These are phyloP conservation scores for Azemiops feae DNA, from an alignment of 2,113 vertebrate genomes.

Conservation along the genomic window DNA sequence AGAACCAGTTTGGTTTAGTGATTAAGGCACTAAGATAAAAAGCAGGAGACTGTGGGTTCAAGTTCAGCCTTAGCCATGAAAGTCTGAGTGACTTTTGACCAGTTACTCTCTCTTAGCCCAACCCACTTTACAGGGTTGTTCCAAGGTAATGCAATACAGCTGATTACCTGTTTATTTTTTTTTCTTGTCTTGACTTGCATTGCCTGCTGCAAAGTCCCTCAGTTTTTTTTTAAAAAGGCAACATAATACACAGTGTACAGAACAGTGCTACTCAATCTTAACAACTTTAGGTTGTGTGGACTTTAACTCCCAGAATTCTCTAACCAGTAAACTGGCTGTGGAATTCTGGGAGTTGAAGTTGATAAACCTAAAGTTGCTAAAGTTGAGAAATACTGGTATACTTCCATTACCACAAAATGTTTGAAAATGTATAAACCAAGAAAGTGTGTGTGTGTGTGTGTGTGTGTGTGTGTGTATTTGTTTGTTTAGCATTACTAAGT, in stretches of 20 bases:
- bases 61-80: not conserved
- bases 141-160: not conserved
- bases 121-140: not conserved
- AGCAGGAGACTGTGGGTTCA: not conserved
- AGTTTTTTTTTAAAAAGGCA: conserved; percentile 21
- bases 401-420: conserved; percentile 8
- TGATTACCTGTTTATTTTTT: not conserved
- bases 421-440: conserved; percentile 1
- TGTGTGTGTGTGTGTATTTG: not conserved
- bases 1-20: not conserved
- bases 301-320: not conserved
- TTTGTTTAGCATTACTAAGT: conserved; percentile 31
- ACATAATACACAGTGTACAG: conserved; percentile 17
- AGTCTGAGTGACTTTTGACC: not conserved
- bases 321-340: not conserved
- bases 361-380: not conserved
- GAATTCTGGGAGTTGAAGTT: not conserved
- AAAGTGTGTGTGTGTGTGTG: not conserved
- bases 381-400: not conserved
- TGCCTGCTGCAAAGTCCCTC: conserved; percentile 1
- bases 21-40: not conserved
- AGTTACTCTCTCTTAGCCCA: not conserved
- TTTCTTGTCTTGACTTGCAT: not conserved
- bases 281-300: not conserved
- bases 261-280: not conserved